Conservation (phyloP, 2,113 vertebrate genomes). For the Cepphus grylle region DNA sequence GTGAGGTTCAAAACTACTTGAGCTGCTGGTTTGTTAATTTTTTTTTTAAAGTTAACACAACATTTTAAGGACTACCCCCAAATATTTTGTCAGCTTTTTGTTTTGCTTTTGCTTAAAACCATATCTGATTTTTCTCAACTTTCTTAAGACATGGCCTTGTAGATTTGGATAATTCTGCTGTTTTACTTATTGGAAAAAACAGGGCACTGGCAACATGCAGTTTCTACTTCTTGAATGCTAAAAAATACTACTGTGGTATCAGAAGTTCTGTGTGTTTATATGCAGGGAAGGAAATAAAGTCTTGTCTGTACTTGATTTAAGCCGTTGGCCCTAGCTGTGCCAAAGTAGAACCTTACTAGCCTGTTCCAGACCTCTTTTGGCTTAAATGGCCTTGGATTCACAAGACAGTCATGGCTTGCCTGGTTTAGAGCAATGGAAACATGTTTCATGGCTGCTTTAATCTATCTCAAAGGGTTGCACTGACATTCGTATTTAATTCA, state of each 20-base stretch:
- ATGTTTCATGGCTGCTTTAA: background rate
- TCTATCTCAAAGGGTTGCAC: background rate
- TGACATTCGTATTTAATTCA: background rate
- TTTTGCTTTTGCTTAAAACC: background rate
- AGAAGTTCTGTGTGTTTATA: background rate
- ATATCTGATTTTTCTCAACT: background rate
- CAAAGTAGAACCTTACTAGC: background rate
- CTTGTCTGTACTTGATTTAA: background rate
- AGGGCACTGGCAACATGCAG: background rate
- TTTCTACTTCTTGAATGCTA: background rate
- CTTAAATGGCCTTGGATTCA: background rate
- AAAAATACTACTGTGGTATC: background rate
- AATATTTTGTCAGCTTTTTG: background rate
- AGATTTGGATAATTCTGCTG: background rate
- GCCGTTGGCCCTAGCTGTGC: background rate
- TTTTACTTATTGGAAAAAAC: background rate
- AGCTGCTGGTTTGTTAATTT: background rate
- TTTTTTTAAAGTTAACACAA: background rate
- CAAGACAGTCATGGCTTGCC: background rate
- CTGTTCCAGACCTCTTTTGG: background rate
- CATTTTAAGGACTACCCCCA: background rate
- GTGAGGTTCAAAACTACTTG: background rate
- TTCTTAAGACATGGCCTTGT: background rate
- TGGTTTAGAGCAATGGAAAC: background rate
- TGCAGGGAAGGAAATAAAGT: background rate